Base-by-base conservation (phyloP, 2,888 invertebrate genomes). In the Xylota sylvarum region DNA sequence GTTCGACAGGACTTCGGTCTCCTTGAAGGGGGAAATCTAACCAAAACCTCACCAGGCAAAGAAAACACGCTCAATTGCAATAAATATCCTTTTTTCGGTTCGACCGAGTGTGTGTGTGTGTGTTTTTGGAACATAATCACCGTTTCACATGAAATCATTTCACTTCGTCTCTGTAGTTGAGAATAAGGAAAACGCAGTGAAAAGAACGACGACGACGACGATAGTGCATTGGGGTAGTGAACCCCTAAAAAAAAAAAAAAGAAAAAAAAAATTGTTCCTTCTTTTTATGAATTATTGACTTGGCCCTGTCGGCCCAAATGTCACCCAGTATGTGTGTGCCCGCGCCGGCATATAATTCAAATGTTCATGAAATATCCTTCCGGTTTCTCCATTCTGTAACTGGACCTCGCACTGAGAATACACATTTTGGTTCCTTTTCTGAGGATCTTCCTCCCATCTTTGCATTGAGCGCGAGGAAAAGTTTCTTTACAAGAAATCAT, bases 81-180 rank as follows among this genome's bases (percentile, higher is more conserved):
- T 86, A 81, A 86, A 86, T 86, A 82, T 69, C 60, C 73, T 70
- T 32, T 58, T 67, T 17, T 27, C 17, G 10, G 27, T 10, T 14
- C 14, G 27, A 10, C 14, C 27, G 35, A 35, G 50, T 37, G 70
- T 72, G 56, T 77, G 70, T 72, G 56, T 77, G 50, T 81, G 67
- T 64, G 56, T 70, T 32, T 40, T 69, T 46, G 46, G 48, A 88
- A 82, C 88, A 89, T 91, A 91, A 91, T 91, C 91, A 89, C 91
- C 89, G 90, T 90, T 91, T 90, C 92, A 91, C 92, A 92, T 91
- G 92, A 91, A 92, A 91, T 91, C 91, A 91, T 92, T 91, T 90
- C 52, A 56, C 32, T 74, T 55, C 48, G 32, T 6, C 32, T 48
- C 37, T 32, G 35, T 48, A 5, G 9, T 19, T 17, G 43, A 14